phyloP scores from a whole-genome alignment of 2,113 vertebrate species.

The Myrmophylax atrothorax region DNA sequence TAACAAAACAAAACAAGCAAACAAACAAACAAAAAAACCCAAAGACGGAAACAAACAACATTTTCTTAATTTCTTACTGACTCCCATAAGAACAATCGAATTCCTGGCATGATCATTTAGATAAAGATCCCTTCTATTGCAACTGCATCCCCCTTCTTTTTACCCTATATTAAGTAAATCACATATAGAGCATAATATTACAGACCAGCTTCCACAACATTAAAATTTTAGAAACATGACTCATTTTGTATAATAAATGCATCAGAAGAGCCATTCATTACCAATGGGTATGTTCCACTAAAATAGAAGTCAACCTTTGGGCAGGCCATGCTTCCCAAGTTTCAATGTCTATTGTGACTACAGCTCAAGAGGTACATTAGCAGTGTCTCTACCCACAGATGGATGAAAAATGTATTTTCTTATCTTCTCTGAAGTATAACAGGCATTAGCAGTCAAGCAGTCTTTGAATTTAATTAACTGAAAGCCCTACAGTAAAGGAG shows the following conservation, averaged over 20 bases:
- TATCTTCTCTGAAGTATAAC: background rate
- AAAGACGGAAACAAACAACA: background rate
- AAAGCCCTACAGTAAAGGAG: conserved; percentile 8
- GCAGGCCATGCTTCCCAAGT: background rate
- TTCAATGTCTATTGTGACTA: background rate
- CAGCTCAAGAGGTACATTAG: background rate
- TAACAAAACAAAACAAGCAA: no score
- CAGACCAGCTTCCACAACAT: background rate
- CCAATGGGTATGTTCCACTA: background rate
- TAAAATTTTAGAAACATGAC: background rate
- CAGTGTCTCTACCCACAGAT: background rate
- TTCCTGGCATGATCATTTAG: background rate
- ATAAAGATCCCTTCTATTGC: background rate
- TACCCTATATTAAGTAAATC: background rate
- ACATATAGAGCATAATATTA: background rate
- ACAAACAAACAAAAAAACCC: background rate
- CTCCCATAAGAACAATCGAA: background rate
- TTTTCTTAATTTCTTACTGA: background rate
- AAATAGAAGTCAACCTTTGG: background rate
- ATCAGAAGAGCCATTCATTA: background rate
- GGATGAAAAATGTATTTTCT: background rate
- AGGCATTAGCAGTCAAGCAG: background rate
- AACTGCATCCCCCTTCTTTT: background rate
- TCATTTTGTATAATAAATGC: background rate
- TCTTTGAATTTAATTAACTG: conserved; percentile 25